A percentile compares a stretch with the other conserved stretches of the same genome.
phyloP scores from a whole-genome alignment of 1,140 invertebrate genomes.

The Oncopeltus fasciatus region DNA sequence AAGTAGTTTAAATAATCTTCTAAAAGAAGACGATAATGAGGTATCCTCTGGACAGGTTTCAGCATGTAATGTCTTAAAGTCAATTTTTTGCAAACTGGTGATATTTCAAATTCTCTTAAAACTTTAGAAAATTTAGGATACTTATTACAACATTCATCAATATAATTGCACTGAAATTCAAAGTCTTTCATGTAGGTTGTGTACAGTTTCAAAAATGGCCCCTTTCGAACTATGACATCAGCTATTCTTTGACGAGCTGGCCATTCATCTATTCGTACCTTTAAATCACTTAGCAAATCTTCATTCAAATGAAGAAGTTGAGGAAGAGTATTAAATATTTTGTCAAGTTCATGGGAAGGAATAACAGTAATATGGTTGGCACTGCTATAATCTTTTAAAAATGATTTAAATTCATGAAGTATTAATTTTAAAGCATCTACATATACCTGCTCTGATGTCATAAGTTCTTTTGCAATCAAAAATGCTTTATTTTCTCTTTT shows the following conservation, averaged over 20 bases:
- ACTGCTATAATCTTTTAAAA: constrained; percentile 34
- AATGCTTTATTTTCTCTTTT: constrained; percentile 32
- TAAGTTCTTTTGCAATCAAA: constrained; percentile 49
- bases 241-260: constrained; percentile 42
- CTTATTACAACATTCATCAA: constrained; percentile 46
- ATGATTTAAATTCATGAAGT: constrained; percentile 46
- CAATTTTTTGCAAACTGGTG: constrained; percentile 45
- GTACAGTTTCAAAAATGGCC: constrained; percentile 61
- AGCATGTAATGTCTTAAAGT: constrained; percentile 57
- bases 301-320: constrained; percentile 45
- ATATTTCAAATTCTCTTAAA: constrained; percentile 50
- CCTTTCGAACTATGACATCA: constrained; percentile 61
- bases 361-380: constrained; percentile 33
- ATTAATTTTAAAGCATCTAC: constrained; percentile 53
- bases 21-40: constrained; percentile 50
- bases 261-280: constrained; percentile 47
- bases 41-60: constrained; percentile 60
- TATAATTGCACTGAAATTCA: constrained; percentile 41
- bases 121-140: constrained; percentile 44
- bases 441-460: constrained; percentile 53
- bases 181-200: constrained; percentile 58
- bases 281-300: constrained; percentile 47
- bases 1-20: constrained; percentile 51
- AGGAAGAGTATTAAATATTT: constrained; percentile 43
- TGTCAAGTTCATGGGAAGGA: constrained; percentile 38